A percentile compares a stretch with the other conserved stretches of the same genome.
These are phyloP conservation scores for Aldabrachelys gigantea DNA, from an alignment of 2,113 vertebrate genomes.

Conservation along the genomic window DNA sequence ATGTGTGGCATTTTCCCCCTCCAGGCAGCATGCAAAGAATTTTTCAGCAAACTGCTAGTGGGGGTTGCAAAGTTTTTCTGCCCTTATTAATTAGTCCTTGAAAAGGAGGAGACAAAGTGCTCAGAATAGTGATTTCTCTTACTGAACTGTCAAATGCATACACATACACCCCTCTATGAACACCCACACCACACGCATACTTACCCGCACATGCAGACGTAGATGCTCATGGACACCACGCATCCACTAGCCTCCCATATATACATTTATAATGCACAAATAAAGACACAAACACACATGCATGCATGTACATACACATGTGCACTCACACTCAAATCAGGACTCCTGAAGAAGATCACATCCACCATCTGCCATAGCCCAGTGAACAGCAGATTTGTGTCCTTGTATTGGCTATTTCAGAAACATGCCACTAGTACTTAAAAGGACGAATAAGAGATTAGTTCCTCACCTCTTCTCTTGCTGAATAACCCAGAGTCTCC, in stretches of 20 bases:
- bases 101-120: neutral
- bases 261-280: neutral
- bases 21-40: rapidly evolving
- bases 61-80: neutral
- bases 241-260: neutral
- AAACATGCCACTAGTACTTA: neutral
- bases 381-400: neutral
- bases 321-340: neutral
- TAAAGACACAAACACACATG: neutral
- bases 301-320: neutral
- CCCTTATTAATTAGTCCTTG: neutral
- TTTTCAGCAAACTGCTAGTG: neutral
- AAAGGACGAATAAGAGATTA: neutral
- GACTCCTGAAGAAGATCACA: neutral
- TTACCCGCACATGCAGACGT: rapidly evolving
- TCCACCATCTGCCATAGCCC: neutral
- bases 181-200: rapidly evolving
- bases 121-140: neutral
- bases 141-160: neutral
- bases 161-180: rapidly evolving
- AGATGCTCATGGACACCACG: neutral
- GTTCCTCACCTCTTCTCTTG: neutral
- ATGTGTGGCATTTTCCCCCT: neutral
- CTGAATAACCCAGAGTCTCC: conserved; percentile 12
- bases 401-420: neutral